Conservation (phyloP, 2,113 vertebrate species). For the Rhabdomys dilectus region DNA sequence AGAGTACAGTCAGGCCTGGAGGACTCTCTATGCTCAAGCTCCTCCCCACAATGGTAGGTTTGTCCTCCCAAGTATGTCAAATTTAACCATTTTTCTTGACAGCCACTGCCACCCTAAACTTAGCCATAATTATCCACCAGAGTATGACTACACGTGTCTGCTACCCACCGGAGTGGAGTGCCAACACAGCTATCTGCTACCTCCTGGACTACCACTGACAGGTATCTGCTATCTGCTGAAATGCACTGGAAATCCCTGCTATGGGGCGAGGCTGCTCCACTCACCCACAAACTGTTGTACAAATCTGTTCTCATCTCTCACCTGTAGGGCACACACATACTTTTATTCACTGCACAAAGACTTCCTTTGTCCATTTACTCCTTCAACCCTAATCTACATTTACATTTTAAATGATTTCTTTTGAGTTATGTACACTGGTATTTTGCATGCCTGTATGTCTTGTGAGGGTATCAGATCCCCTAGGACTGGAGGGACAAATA, state of each 20-base stretch:
- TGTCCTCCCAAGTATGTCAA: not conserved
- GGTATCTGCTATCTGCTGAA: not conserved
- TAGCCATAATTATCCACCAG: not conserved
- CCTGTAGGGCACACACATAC: not conserved
- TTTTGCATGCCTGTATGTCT: not conserved
- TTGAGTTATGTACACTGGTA: not conserved
- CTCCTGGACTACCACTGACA: not conserved
- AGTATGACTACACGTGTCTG: not conserved
- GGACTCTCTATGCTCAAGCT: not conserved
- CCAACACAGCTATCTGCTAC: not conserved
- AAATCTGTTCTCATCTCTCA: not conserved
- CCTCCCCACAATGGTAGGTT: not conserved
- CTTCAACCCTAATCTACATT: not conserved
- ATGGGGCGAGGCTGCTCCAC: no score
- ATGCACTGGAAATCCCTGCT: not conserved
- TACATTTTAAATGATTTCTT: not conserved
- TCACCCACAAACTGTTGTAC: not conserved
- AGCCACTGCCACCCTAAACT: not conserved
- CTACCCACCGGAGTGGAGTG: not conserved
- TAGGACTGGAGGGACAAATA: not conserved
- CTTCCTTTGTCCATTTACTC: not conserved
- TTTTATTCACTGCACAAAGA: slow-evolving; percentile 9
- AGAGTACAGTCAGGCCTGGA: not conserved
- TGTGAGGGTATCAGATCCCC: not conserved
- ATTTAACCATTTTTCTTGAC: not conserved